Evolutionary conservation across 2,888 invertebrate genomes (phyloP), one percentile per base, ranked within the genome.

Genomic region (Xestia sexstrigata): DNA sequence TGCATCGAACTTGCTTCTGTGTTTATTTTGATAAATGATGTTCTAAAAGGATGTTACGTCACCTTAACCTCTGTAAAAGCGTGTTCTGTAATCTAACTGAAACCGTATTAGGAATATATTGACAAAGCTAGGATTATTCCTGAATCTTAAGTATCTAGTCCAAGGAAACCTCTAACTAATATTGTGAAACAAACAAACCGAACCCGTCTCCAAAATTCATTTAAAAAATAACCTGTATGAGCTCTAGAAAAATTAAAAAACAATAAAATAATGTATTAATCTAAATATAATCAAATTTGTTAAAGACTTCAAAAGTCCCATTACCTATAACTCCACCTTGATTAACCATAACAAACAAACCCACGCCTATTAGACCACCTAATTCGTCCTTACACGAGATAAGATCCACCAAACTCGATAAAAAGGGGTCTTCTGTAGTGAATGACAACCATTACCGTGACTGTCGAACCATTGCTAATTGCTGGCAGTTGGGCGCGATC

Each of bases 381-480:
- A 79, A 52, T 78, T 60, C 23, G 55, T 9, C 65, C 39, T 70
- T 70, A 58, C 47, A 70, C 71, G 66, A 74, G 74, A 84, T 78
- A 82, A 78, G 60, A 76, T 72, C 67, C 65, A 74, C 67, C 74
- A 79, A 82, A 72, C 69, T 74, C 45, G 42, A 82, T 78, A 84
- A 83, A 82, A 88, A 83, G 76, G 78, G 76, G 70, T 35, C 58
- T 73, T 76, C 77, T 86, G 77, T 78, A 74, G 66, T 74, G 70
- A 88, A 87, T 75, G 83, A 71, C 76, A 76, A 77, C 79, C 81
- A 87, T 88, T 89, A 87, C 79, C 45, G 82, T 69, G 77, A 58
- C 81, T 83, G 79, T 76, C 85, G 87, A 87, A 78, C 72, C 81
- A 85, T 81, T 76, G 78, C 86, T 90, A 91, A 91, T 91, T 90